Evolutionary conservation across 2,797 vertebrate genomes (phyloP).

Genomic region (Molossus molossus): DNA sequence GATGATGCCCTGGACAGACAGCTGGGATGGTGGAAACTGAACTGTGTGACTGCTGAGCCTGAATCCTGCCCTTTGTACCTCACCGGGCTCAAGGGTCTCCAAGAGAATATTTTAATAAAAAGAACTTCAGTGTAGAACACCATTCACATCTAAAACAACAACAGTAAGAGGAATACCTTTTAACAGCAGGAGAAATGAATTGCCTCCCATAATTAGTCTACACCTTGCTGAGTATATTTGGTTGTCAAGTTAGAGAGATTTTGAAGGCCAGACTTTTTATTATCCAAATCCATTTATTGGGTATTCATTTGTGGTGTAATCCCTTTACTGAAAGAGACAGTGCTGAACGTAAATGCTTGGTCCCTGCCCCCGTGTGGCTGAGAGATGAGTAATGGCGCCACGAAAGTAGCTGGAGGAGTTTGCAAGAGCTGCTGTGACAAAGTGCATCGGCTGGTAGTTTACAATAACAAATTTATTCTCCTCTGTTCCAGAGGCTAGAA

Average conservation of each 20-base stretch:
- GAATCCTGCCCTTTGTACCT: accelerated
- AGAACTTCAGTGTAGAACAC: background rate
- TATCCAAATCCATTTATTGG: background rate
- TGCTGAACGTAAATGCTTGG: background rate
- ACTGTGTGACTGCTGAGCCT: background rate
- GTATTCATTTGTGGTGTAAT: background rate
- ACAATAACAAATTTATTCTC: too few species aligned
- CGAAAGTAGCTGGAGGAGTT: background rate
- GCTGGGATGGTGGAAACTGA: background rate
- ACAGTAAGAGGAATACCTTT: background rate
- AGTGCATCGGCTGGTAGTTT: too few species aligned
- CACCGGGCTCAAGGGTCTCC: background rate
- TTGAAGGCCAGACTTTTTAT: background rate
- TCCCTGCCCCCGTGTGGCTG: background rate
- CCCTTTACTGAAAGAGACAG: background rate
- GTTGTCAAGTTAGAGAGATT: background rate
- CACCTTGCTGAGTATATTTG: background rate
- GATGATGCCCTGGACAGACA: accelerated
- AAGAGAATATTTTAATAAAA: background rate
- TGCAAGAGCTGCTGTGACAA: background rate
- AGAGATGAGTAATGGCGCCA: background rate
- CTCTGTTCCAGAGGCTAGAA: background rate
- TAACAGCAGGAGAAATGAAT: background rate
- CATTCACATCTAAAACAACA: background rate
- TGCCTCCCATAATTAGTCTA: background rate